These are phyloP conservation scores for Eulemur albifrons DNA, from an alignment of 2,797 vertebrate genomes.

Conservation along the genomic window DNA sequence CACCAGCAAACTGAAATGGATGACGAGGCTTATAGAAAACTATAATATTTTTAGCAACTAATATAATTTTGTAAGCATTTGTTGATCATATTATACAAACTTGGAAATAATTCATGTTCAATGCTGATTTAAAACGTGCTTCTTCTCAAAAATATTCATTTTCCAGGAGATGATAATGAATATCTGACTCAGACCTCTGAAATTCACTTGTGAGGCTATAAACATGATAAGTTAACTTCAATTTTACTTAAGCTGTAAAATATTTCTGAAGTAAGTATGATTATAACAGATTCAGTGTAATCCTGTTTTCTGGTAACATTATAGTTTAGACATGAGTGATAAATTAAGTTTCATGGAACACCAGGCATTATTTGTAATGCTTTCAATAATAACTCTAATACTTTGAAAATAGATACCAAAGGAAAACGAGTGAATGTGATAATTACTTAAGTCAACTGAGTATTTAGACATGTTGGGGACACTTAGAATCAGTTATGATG, in stretches of 20 bases:
- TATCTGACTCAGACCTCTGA: neutral
- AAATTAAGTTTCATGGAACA: neutral
- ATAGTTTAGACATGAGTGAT: neutral
- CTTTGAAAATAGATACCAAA: neutral
- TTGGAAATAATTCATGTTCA: neutral
- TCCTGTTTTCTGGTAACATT: neutral
- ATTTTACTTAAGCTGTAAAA: conserved; percentile 2
- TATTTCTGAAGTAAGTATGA: neutral
- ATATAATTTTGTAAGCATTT: neutral
- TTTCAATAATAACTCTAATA: conserved; percentile 5
- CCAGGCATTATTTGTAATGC: neutral
- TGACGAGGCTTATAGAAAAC: neutral
- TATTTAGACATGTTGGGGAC: neutral
- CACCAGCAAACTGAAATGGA: neutral
- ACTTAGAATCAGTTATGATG: neutral
- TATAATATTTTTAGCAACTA: conserved; percentile 22
- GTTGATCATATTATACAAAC: neutral
- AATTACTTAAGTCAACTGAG: neutral
- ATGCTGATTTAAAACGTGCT: neutral
- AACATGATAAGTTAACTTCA: neutral
- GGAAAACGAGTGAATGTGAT: neutral
- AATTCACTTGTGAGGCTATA: neutral
- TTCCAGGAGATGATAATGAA: neutral
- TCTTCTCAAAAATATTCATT: neutral
- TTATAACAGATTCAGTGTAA: neutral